Base-by-base conservation (phyloP, 2,888 invertebrate genomes). In the Adelognathus sp. region DNA sequence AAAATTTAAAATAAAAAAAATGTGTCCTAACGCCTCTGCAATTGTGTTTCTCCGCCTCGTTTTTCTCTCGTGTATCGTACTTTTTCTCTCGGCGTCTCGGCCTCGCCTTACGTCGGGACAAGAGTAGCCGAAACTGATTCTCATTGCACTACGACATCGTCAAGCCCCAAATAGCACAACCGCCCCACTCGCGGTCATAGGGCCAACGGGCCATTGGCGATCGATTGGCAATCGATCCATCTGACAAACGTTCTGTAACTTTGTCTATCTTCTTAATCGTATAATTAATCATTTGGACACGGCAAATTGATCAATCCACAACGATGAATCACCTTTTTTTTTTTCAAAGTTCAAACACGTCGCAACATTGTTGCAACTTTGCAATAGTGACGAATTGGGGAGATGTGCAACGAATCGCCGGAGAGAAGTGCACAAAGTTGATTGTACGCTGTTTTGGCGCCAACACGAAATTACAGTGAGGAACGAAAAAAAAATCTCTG, bases 111-210 rank as follows among this genome's bases (percentile, higher is more conserved):
- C 79, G 81, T 82, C 83, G 86, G 85, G 82, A 82, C 84, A 83
- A n/a, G n/a, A 82, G 85, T 87, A 81, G 86, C 85, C 85, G n/a
- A n/a, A 84, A 89, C 88, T 90, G 89, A 89, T 85, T 88, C 86
- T 83, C 84, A 87, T 87, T 82, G 82, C 86, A 83, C 82, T 81
- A 85, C 84, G 84, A 84, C 84, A 84, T 86, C 85, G 80, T 67
- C 76, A 81, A 75, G 86, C 88, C 86, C 87, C 90, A 91, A 91
- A 91, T 91, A 91, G 91, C n/a, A n/a, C n/a, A 36, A 90, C 85
- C 86, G 80, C 89, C 90, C 90, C 90, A 89, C 91, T 86, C 85
- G 84, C 80, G 83, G 85, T 84, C 83, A 86, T 82, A 85, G 85
- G 85, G 86, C 82, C 84, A 85, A 83, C 85, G 77, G 85, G 83